phyloP scores from a whole-genome alignment of 2,113 vertebrate genomes.

The Hippocampus guttulatus region DNA sequence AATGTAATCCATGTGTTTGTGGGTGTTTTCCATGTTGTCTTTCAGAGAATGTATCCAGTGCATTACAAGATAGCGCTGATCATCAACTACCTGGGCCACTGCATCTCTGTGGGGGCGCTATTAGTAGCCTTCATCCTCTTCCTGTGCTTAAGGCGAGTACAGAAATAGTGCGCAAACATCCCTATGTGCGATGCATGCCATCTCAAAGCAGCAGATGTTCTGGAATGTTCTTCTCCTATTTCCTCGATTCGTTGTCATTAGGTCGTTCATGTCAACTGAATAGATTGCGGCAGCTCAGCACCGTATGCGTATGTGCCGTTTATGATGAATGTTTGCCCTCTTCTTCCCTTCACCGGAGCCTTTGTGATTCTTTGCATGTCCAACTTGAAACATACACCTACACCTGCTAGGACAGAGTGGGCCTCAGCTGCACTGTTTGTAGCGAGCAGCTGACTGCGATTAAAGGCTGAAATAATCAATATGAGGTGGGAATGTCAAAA shows the following conservation, averaged over 20 bases:
- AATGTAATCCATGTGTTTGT: not conserved
- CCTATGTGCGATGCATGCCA: slow-evolving; percentile 36
- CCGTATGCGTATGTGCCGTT: slow-evolving; percentile 21
- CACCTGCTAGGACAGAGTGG: slow-evolving; percentile 8
- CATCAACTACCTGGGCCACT: slow-evolving; percentile 98
- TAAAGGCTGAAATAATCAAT: slow-evolving; percentile 22
- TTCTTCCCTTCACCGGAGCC: not conserved
- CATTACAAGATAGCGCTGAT: slow-evolving; percentile 93
- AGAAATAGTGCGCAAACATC: slow-evolving; percentile 43
- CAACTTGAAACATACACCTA: slow-evolving; percentile 18
- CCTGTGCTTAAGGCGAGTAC: slow-evolving; percentile 90
- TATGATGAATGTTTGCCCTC: slow-evolving; percentile 4
- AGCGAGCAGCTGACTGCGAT: slow-evolving; percentile 5
- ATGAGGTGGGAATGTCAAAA: slow-evolving; percentile 7
- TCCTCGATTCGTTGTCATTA: slow-evolving; percentile 40
- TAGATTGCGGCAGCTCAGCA: slow-evolving; percentile 12
- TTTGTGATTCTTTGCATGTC: slow-evolving; percentile 9
- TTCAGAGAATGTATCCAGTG: slow-evolving; percentile 85
- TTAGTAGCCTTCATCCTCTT: slow-evolving; percentile 94
- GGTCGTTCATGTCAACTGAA: slow-evolving; percentile 48
- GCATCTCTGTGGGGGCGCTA: slow-evolving; percentile 88
- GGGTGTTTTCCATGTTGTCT: slow-evolving; percentile 40
- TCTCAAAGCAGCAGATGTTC: slow-evolving; percentile 35
- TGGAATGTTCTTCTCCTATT: slow-evolving; percentile 27
- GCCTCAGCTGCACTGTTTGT: slow-evolving; percentile 5